Evolutionary conservation across 1,140 invertebrate species (phyloP).

Genomic region (Drosophila lacteicornis): DNA sequence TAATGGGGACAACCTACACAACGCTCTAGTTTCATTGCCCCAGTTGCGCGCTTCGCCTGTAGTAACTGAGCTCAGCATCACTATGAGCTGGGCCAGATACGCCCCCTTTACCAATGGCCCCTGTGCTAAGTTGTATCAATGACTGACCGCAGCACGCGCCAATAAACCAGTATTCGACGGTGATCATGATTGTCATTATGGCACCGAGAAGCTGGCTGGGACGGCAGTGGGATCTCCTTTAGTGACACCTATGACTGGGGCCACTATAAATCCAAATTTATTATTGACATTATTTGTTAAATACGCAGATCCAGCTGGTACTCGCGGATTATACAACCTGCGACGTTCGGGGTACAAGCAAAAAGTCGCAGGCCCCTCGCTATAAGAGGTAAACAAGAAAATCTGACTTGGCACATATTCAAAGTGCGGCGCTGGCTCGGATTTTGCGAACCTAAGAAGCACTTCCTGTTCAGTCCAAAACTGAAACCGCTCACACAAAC

Average conservation of each 20-base stretch:
- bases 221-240: constrained; percentile 13
- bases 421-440: background rate
- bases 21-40: background rate
- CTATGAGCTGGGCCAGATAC: constrained; percentile 50
- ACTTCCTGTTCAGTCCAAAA: constrained; percentile 27
- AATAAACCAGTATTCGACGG: constrained; percentile 31
- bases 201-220: constrained; percentile 2
- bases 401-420: constrained; percentile 31
- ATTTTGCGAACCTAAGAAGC: constrained; percentile 27
- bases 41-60: background rate
- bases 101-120: constrained; percentile 48
- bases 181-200: constrained; percentile 24
- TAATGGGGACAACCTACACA: background rate
- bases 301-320: constrained; percentile 35
- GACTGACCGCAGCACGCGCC: constrained; percentile 61
- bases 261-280: constrained; percentile 53
- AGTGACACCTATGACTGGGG: constrained; percentile 22
- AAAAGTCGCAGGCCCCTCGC: constrained; percentile 29
- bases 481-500: constrained; percentile 11
- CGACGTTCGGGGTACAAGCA: constrained; percentile 17
- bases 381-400: constrained; percentile 19
- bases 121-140: constrained; percentile 48
- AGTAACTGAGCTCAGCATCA: background rate
- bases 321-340: constrained; percentile 45
- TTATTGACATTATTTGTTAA: constrained; percentile 56